These are phyloP conservation scores for Pampus argenteus DNA, from an alignment of 2,797 vertebrate species.

Conservation along the genomic window DNA sequence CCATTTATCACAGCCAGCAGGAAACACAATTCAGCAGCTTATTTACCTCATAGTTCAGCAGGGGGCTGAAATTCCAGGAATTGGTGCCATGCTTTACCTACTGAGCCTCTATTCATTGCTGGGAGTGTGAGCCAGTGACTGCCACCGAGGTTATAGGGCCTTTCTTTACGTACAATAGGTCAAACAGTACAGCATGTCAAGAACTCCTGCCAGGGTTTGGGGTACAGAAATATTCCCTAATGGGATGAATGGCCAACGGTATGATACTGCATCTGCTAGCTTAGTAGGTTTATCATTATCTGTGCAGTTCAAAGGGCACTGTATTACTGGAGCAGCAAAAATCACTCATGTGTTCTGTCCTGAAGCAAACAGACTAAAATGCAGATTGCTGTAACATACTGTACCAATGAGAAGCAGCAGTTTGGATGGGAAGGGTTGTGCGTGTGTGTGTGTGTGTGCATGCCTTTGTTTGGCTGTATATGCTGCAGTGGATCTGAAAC, in stretches of 20 bases:
- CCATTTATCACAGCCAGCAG: constrained; percentile 13
- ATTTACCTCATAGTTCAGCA: constrained; percentile 40
- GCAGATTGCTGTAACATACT: background rate
- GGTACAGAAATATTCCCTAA: constrained; percentile 20
- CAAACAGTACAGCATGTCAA: constrained; percentile 49
- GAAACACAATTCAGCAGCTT: constrained; percentile 27
- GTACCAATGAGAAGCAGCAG: constrained; percentile 11
- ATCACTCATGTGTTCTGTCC: background rate
- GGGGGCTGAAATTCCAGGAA: constrained; percentile 67
- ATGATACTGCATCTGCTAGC: constrained; percentile 11
- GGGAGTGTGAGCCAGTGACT: constrained; percentile 28
- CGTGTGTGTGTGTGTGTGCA: constrained; percentile 42
- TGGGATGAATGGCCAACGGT: constrained; percentile 19
- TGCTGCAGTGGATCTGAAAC: constrained; percentile 46
- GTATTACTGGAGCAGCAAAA: constrained; percentile 23
- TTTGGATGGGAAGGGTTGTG: constrained; percentile 16
- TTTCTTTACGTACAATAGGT: constrained; percentile 39
- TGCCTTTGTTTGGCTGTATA: constrained; percentile 61
- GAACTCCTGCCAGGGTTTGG: constrained; percentile 29
- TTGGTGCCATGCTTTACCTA: constrained; percentile 64
- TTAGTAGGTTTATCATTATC: constrained; percentile 22
- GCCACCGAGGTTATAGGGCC: constrained; percentile 24
- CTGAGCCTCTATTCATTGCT: constrained; percentile 70
- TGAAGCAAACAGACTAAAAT: background rate
- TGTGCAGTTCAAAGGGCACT: constrained; percentile 46